These are phyloP conservation scores for Rhinolophus sinicus DNA, from an alignment of 2,113 vertebrate species.

Conservation along the genomic window DNA sequence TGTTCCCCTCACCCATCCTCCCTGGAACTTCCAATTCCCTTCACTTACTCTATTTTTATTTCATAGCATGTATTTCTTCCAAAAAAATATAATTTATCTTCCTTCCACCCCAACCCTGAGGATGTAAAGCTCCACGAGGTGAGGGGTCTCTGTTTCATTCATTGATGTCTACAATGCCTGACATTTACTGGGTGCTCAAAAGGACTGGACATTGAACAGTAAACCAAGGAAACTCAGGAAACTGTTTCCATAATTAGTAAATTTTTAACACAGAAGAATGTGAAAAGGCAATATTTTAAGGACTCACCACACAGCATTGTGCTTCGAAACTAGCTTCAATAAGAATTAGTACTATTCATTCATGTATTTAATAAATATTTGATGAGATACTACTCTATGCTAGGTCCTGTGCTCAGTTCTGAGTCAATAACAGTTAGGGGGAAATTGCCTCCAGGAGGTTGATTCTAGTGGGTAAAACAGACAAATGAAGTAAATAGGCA, in stretches of 20 bases:
- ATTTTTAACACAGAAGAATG: neutral
- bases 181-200: neutral
- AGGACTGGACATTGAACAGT: neutral
- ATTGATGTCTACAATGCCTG: neutral
- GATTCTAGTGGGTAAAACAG: neutral
- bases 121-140: neutral
- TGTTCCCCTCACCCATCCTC: neutral
- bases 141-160: neutral
- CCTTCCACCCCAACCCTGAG: neutral
- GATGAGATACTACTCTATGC: neutral
- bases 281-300: neutral
- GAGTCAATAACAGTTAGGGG: neutral
- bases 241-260: neutral
- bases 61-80: neutral
- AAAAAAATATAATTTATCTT: neutral
- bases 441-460: neutral
- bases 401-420: neutral
- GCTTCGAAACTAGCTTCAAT: neutral
- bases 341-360: neutral
- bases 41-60: neutral
- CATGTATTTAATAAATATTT: neutral
- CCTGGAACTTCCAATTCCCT: neutral
- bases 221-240: neutral
- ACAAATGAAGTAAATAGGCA: neutral
- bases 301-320: neutral